Percentiles rank a stretch among this genome's conserved stretches.
Conservation (phyloP, 2,797 vertebrate genomes). For the Gastrophryne carolinensis region DNA sequence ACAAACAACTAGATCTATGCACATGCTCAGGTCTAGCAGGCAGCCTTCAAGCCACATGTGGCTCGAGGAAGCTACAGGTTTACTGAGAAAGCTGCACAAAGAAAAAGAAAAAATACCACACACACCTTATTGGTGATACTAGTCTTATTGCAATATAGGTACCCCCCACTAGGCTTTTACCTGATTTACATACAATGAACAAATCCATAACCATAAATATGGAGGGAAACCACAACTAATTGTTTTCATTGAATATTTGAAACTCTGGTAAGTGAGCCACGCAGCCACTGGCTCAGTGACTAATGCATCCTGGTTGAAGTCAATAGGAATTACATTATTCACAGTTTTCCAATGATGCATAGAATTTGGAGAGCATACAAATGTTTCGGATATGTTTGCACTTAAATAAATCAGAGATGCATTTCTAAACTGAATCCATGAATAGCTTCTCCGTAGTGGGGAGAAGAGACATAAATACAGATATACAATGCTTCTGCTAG, state of each 20-base stretch:
- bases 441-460: background rate
- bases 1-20: no score
- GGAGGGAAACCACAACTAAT: no score
- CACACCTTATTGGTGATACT: no score
- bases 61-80: no score
- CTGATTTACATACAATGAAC: no score
- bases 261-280: conserved; percentile 19
- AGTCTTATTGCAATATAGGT: no score
- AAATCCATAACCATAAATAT: no score
- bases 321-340: conserved; percentile 49
- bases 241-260: conserved; percentile 26
- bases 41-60: no score
- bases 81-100: no score
- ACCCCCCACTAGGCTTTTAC: no score
- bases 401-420: conserved; percentile 36
- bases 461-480: background rate
- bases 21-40: no score
- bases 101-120: no score
- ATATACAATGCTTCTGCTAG: background rate
- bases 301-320: conserved; percentile 30
- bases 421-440: conserved; percentile 20
- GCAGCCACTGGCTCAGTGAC: background rate
- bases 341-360: conserved; percentile 41
- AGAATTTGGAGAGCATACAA: conserved; percentile 33
- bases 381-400: conserved; percentile 14